phyloP scores from a whole-genome alignment of 2,797 vertebrate genomes.

The Chelidonichthys spinosus region DNA sequence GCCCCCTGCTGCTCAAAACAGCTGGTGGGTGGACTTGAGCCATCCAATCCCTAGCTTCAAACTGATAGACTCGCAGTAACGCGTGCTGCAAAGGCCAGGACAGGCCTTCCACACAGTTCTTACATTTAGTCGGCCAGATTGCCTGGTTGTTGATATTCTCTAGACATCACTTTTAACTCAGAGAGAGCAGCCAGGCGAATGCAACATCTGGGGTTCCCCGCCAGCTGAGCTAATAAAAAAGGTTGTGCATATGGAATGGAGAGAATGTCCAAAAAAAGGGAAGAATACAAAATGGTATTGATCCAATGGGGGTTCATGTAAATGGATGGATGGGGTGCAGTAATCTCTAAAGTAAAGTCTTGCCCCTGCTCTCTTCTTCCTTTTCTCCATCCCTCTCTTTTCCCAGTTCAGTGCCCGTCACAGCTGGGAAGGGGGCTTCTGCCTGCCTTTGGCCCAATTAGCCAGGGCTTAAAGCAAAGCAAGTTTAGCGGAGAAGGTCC shows the following conservation, averaged over 20 bases:
- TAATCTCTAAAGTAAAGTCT: conserved; percentile 44
- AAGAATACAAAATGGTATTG: conserved; percentile 69
- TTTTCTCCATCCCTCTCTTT: conserved; percentile 60
- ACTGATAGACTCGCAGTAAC: conserved; percentile 73
- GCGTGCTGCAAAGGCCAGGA: conserved; percentile 64
- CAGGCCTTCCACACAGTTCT: conserved; percentile 56
- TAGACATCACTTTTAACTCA: conserved; percentile 65
- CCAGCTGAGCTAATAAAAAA: conserved; percentile 60
- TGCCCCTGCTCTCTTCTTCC: conserved; percentile 29
- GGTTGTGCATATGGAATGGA: conserved; percentile 47
- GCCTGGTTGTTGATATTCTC: conserved; percentile 69
- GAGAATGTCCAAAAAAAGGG: conserved; percentile 47
- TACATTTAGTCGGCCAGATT: conserved; percentile 73
- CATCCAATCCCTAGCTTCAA: conserved; percentile 75
- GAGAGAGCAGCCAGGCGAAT: conserved; percentile 55
- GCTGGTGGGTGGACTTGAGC: conserved; percentile 68
- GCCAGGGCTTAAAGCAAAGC: conserved; percentile 81
- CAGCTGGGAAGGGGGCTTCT: conserved; percentile 77
- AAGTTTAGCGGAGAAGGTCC: conserved; percentile 74
- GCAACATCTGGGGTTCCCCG: conserved; percentile 68
- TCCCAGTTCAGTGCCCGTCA: conserved; percentile 74
- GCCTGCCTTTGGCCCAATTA: conserved; percentile 85
- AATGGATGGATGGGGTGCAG: conserved; percentile 49
- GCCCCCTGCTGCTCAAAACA: conserved; percentile 73
- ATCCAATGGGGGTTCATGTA: conserved; percentile 67